A percentile compares a stretch with the other conserved stretches of the same genome.
Conservation (phyloP, 2,888 invertebrate genomes). For the Thymelicus sylvestris region DNA sequence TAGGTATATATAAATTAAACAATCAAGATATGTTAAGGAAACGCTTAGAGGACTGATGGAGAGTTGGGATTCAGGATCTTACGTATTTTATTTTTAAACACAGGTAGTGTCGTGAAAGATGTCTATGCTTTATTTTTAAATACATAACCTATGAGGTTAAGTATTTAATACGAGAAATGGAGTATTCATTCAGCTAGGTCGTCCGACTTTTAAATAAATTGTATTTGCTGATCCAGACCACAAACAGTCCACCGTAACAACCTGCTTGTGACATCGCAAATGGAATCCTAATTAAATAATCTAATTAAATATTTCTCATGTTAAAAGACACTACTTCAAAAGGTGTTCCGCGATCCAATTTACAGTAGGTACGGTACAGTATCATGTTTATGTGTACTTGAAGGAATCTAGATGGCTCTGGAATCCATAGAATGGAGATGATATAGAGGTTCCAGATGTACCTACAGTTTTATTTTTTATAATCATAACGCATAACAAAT, state of each 20-base stretch:
- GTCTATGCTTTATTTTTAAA: too few species aligned
- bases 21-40: too few species aligned
- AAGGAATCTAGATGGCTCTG: slow-evolving; percentile 29
- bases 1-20: too few species aligned
- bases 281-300: slow-evolving; percentile 31
- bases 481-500: too few species aligned
- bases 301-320: slow-evolving; percentile 31
- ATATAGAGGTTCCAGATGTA: not conserved
- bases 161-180: too few species aligned
- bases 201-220: not conserved
- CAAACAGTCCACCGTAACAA: not conserved
- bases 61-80: too few species aligned
- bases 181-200: not conserved
- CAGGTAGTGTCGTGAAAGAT: too few species aligned
- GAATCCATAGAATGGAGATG: slow-evolving; percentile 6
- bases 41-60: too few species aligned
- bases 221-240: not conserved
- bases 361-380: slow-evolving; percentile 19
- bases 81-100: too few species aligned
- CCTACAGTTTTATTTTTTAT: too few species aligned
- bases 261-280: slow-evolving; percentile 23
- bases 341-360: slow-evolving; percentile 27
- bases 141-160: too few species aligned
- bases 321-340: slow-evolving; percentile 36
- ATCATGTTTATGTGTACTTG: slow-evolving; percentile 24